A percentile compares a stretch with the other conserved stretches of the same genome.
Evolutionary conservation across 2,797 vertebrate species (phyloP).

Genomic region (Netta rufina): DNA sequence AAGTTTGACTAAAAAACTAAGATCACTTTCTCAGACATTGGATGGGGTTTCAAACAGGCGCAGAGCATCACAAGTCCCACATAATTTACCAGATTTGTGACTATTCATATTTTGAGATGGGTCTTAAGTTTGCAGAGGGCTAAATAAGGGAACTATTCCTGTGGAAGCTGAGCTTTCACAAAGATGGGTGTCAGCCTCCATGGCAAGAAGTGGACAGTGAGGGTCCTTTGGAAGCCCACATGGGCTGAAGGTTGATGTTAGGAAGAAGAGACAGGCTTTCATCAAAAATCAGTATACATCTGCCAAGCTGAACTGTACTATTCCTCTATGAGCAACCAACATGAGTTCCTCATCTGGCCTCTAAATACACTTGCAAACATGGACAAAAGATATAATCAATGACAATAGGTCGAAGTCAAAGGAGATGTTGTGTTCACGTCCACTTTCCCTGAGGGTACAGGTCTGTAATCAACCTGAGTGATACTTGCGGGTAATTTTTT

Average conservation of each 20-base stretch:
- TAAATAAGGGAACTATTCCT: neutral
- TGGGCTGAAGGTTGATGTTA: neutral
- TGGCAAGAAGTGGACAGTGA: neutral
- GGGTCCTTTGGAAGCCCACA: neutral
- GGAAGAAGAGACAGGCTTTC: neutral
- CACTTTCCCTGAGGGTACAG: neutral
- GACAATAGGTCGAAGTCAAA: neutral
- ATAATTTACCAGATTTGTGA: rapidly evolving
- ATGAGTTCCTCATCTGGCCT: neutral
- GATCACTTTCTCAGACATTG: neutral
- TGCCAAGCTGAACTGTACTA: neutral
- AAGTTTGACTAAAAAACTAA: neutral
- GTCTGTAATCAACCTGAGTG: neutral
- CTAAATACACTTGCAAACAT: neutral
- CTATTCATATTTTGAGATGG: neutral
- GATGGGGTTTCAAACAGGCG: neutral
- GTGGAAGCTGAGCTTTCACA: neutral
- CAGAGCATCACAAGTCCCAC: neutral
- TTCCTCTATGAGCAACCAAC: neutral
- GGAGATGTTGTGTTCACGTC: neutral
- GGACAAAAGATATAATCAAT: neutral
- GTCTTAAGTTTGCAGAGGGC: neutral
- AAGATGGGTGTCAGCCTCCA: rapidly evolving
- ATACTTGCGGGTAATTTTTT: neutral
- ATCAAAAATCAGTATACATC: neutral